Evolutionary conservation across 2,113 vertebrate genomes (phyloP).

Genomic region (Zosterops lateralis): DNA sequence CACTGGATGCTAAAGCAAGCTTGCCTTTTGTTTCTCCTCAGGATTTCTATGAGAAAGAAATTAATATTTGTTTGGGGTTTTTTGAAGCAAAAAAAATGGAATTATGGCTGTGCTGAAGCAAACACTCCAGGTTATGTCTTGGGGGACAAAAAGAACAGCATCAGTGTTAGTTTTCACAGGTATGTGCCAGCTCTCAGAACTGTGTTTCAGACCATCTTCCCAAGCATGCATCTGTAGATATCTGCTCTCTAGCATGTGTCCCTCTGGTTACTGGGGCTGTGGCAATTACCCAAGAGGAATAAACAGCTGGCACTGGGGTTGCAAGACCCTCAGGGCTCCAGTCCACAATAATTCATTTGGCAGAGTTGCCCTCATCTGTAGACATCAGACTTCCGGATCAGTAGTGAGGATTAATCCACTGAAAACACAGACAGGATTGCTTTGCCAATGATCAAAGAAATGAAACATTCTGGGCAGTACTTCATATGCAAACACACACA

Average conservation of each 20-base stretch:
- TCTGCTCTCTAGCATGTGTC: background rate
- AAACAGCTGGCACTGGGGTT: background rate
- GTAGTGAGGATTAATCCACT: slow-evolving; percentile 14
- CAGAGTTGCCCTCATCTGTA: background rate
- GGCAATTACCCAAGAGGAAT: background rate
- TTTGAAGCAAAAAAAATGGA: background rate
- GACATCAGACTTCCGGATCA: slow-evolving; percentile 43
- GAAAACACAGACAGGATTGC: slow-evolving; percentile 27
- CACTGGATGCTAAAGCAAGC: background rate
- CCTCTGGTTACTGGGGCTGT: background rate
- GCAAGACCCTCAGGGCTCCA: background rate
- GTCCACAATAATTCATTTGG: background rate
- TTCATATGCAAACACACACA: background rate
- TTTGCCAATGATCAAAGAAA: background rate
- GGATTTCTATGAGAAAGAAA: background rate
- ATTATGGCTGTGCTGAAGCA: background rate
- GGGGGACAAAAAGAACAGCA: background rate
- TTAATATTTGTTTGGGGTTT: background rate
- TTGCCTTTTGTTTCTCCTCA: background rate
- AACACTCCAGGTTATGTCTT: background rate
- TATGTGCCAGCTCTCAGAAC: background rate
- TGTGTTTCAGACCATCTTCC: background rate
- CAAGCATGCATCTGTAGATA: background rate
- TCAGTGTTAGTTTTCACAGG: background rate
- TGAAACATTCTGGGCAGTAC: background rate